phyloP scores from a whole-genome alignment of 2,797 vertebrate genomes.

The Hippopotamyrus pictus region DNA sequence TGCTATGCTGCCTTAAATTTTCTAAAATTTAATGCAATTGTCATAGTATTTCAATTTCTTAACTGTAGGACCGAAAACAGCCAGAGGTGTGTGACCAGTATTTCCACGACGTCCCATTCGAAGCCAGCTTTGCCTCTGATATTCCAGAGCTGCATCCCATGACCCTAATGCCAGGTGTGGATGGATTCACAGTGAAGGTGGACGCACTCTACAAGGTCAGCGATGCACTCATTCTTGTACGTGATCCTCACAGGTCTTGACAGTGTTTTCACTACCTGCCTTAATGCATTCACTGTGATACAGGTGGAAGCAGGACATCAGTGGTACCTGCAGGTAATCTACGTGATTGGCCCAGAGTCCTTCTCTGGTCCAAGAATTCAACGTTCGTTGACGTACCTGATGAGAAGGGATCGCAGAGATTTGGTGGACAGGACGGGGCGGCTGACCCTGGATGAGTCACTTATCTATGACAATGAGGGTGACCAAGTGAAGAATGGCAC shows the following conservation, averaged over 20 bases:
- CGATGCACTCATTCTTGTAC: not conserved
- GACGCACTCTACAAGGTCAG: conserved; percentile 91
- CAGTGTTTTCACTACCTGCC: not conserved
- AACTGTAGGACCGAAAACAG: conserved; percentile 80
- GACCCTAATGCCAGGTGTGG: conserved; percentile 80
- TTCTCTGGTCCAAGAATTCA: conserved; percentile 71
- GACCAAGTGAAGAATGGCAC: conserved; percentile 94
- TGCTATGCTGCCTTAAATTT: not conserved
- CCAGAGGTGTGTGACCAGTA: conserved; percentile 81
- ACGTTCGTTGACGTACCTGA: conserved; percentile 65
- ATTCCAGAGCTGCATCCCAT: conserved; percentile 71
- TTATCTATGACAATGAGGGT: conserved; percentile 93
- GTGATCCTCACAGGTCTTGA: not conserved
- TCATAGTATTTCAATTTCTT: conserved; percentile 9
- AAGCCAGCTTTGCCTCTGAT: conserved; percentile 85
- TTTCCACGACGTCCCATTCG: conserved; percentile 93
- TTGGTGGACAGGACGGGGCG: conserved; percentile 61
- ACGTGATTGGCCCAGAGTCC: conserved; percentile 82
- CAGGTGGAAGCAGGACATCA: conserved; percentile 97
- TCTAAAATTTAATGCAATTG: not conserved
- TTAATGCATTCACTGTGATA: not conserved
- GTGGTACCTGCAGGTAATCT: conserved; percentile 97
- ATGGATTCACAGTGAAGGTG: conserved; percentile 93
- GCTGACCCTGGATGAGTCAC: conserved; percentile 77
- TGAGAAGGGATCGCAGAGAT: conserved; percentile 67